Percentiles rank a stretch among this genome's conserved stretches.
Evolutionary conservation across 2,888 invertebrate species (phyloP).

Genomic region (Anoncus sp.): DNA sequence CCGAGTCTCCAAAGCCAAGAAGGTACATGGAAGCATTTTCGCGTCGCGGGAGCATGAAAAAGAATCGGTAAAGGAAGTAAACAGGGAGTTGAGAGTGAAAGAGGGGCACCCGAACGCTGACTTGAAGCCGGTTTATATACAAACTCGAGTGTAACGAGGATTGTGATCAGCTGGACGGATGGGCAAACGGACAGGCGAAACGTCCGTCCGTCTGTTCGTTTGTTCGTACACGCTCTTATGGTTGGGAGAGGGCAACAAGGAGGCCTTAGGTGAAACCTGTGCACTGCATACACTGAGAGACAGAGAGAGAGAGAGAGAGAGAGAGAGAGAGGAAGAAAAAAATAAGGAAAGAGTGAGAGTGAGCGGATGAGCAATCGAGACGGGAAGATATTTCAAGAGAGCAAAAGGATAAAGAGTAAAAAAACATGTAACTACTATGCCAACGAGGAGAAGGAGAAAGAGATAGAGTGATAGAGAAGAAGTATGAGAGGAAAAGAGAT

Average conservation of each 20-base stretch:
- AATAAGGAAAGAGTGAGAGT: conserved; percentile 66
- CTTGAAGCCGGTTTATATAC: conserved; percentile 56
- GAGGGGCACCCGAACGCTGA: conserved; percentile 29
- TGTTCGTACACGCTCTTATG: conserved; percentile 46
- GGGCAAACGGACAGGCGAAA: conserved; percentile 61
- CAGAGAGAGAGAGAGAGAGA: conserved; percentile 63
- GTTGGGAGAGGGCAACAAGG: conserved; percentile 41
- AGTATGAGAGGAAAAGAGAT: conserved; percentile 50
- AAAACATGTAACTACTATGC: conserved; percentile 43
- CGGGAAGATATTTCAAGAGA: conserved; percentile 43
- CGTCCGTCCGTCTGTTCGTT: conserved; percentile 49
- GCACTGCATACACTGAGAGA: conserved; percentile 28
- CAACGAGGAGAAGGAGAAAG: conserved; percentile 48
- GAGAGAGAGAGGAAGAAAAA: conserved; percentile 62
- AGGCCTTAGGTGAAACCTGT: conserved; percentile 59
- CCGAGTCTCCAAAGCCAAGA: conserved; percentile 16
- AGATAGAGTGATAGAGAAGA: conserved; percentile 58
- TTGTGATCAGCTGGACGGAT: conserved; percentile 73
- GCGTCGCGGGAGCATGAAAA: conserved; percentile 26
- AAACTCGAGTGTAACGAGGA: conserved; percentile 76
- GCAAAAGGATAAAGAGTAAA: conserved; percentile 59
- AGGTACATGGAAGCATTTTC: conserved; percentile 25
- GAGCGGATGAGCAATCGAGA: conserved; percentile 48
- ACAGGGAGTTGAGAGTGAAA: conserved; percentile 16
- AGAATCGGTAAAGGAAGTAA: conserved; percentile 29